These are phyloP conservation scores for Sarcophaga variegata DNA, from an alignment of 2,888 invertebrate species.

Conservation along the genomic window DNA sequence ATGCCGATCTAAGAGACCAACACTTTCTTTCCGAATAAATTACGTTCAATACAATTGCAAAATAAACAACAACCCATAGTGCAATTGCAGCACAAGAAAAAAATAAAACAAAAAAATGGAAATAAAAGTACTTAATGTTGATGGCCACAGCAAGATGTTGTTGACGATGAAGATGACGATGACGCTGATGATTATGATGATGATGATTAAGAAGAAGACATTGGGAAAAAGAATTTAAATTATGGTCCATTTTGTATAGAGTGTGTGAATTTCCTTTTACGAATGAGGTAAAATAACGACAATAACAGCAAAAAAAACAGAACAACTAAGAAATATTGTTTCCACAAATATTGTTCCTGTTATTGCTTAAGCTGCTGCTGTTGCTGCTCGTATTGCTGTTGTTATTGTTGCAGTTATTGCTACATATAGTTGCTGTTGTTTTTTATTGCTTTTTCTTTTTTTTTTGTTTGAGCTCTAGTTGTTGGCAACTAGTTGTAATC, in stretches of 20 bases:
- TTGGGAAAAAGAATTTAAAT: slow-evolving; percentile 53
- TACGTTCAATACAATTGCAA: too few relatives aligned
- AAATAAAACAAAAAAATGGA: slow-evolving; percentile 3
- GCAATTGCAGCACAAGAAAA: slow-evolving; percentile 23
- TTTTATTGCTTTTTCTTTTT: not conserved
- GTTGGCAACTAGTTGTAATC: slow-evolving; percentile 60
- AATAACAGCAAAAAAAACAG: slow-evolving; percentile 12
- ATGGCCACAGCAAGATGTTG: slow-evolving; percentile 50
- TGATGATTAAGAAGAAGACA: slow-evolving; percentile 11
- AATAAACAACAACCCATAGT: slow-evolving; percentile 17
- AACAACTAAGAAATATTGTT: slow-evolving; percentile 21
- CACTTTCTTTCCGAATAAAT: too few relatives aligned
- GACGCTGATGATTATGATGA: slow-evolving; percentile 13
- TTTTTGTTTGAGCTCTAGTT: slow-evolving; percentile 36
- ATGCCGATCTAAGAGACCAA: too few relatives aligned
- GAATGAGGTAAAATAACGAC: slow-evolving; percentile 24
- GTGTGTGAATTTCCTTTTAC: slow-evolving; percentile 66
- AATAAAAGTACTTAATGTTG: slow-evolving; percentile 45
- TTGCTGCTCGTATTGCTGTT: slow-evolving; percentile 12
- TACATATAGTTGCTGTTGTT: slow-evolving; percentile 22
- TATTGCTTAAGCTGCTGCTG: slow-evolving; percentile 39
- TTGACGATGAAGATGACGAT: slow-evolving; percentile 9
- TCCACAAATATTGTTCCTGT: slow-evolving; percentile 48
- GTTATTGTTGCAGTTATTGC: not conserved
- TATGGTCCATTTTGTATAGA: slow-evolving; percentile 66